phyloP scores from a whole-genome alignment of 2,113 vertebrate species.

The Heterochromis multidens region DNA sequence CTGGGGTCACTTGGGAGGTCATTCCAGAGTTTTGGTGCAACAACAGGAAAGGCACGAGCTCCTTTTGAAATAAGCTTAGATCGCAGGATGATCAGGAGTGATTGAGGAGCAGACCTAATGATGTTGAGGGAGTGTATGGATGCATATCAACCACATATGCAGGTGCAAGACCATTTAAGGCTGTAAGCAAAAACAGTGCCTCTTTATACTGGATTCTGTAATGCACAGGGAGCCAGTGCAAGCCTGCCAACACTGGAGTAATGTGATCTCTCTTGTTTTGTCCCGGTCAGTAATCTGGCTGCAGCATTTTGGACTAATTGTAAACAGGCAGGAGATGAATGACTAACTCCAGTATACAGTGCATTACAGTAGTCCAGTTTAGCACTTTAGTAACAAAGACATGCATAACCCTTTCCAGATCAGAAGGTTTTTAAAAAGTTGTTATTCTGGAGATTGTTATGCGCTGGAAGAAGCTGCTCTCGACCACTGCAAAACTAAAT shows the following conservation, averaged over 20 bases:
- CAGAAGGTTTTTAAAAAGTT: not conserved
- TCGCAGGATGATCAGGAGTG: not conserved
- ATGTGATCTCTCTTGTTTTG: not conserved
- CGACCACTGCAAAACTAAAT: not conserved
- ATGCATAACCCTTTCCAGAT: not conserved
- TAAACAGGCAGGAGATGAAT: not conserved
- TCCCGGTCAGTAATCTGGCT: not conserved
- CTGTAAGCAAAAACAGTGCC: not conserved
- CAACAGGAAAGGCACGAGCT: not conserved
- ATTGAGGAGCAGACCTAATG: too few species aligned
- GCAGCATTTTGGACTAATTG: not conserved
- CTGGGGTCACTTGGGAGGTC: not conserved
- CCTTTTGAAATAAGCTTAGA: not conserved
- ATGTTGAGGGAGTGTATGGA: too few species aligned
- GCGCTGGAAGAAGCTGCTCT: too few species aligned
- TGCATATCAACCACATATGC: not conserved
- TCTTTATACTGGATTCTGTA: not conserved
- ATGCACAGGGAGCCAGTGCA: not conserved
- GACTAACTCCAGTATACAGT: not conserved
- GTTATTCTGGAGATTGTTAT: not conserved
- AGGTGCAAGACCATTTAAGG: not conserved
- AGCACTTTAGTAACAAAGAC: fast-evolving
- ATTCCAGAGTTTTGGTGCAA: not conserved
- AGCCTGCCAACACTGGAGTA: not conserved
- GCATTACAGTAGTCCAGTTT: not conserved